phyloP scores from a whole-genome alignment of 2,888 invertebrate species.

The Mesochorus sp. region DNA sequence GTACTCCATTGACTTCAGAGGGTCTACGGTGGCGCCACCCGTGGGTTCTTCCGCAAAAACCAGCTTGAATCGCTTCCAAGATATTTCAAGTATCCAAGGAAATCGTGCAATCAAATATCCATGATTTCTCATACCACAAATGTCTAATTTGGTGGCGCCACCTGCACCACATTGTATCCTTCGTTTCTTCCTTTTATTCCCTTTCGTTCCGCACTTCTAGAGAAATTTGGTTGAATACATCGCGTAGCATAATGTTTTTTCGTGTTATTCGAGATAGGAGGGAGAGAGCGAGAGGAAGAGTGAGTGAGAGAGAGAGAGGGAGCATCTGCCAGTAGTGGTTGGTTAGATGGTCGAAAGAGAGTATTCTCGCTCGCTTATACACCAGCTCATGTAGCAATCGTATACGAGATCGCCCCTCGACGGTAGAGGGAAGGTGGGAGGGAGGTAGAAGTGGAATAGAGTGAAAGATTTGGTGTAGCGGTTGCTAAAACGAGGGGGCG shows the following conservation, averaged over 20 bases:
- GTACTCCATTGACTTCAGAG: too few relatives aligned
- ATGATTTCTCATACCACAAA: slow-evolving; percentile 2
- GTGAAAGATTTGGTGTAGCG: slow-evolving; percentile 60
- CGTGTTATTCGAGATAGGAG: slow-evolving; percentile 49
- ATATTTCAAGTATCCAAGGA: too few relatives aligned
- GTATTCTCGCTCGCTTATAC: slow-evolving; percentile 28
- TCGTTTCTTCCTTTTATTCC: background rate
- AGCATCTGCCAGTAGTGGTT: slow-evolving; percentile 11
- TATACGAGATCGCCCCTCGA: slow-evolving; percentile 42
- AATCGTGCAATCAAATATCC: too few relatives aligned
- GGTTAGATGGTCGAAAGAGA: slow-evolving; percentile 21
- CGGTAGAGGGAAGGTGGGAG: slow-evolving; percentile 14
- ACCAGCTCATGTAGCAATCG: slow-evolving; percentile 52
- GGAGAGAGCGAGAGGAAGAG: slow-evolving; percentile 23
- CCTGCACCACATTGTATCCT: background rate
- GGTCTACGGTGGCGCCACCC: too few relatives aligned
- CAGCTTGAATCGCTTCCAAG: too few relatives aligned
- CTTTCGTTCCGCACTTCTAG: background rate
- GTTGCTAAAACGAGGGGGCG: slow-evolving; percentile 39
- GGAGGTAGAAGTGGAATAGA: slow-evolving; percentile 50
- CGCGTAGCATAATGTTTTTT: slow-evolving; percentile 50
- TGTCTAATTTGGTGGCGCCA: slow-evolving; percentile 8
- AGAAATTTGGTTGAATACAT: slow-evolving; percentile 37
- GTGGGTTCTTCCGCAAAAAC: too few relatives aligned
- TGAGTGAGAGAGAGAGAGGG: background rate